These are phyloP conservation scores for Drosophila nigromelanica DNA, from an alignment of 1,140 invertebrate species.

Conservation along the genomic window DNA sequence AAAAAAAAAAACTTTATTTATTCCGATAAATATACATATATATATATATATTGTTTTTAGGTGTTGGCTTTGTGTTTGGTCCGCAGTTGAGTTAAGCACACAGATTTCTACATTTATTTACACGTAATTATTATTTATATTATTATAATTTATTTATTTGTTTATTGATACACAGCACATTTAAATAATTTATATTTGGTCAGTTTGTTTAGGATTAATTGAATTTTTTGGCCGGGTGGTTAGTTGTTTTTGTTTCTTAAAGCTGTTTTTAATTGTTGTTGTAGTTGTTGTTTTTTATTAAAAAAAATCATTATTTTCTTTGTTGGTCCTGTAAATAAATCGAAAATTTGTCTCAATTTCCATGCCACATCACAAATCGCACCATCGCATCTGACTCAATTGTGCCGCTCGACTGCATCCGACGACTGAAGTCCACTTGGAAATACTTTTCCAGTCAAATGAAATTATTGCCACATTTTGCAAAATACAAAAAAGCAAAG, in stretches of 20 bases:
- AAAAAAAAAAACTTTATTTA: constrained; percentile 12
- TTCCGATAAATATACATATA: background rate
- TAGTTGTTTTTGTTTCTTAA: constrained; percentile 41
- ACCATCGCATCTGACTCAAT: constrained; percentile 59
- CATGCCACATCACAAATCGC: background rate
- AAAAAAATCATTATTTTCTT: constrained; percentile 35
- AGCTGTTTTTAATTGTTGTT: constrained; percentile 24
- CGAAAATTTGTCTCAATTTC: constrained; percentile 29
- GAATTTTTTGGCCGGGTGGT: constrained; percentile 39
- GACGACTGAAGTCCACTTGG: constrained; percentile 29
- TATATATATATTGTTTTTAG: background rate
- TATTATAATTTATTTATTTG: constrained; percentile 2
- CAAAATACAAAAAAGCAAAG: constrained; percentile 18
- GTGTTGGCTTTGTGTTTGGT: constrained; percentile 31
- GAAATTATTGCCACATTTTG: constrained; percentile 69
- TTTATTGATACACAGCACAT: constrained; percentile 43
- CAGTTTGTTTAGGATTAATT: constrained; percentile 31
- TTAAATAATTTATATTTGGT: constrained; percentile 39
- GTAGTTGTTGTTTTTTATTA: constrained; percentile 6
- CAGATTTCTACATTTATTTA: constrained; percentile 37
- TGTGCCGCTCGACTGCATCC: constrained; percentile 48
- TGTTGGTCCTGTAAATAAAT: constrained; percentile 58
- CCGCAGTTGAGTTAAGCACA: constrained; percentile 50
- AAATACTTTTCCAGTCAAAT: constrained; percentile 47
- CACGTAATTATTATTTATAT: constrained; percentile 4